phyloP scores from a whole-genome alignment of 2,113 vertebrate genomes.

The Phyllostomus discolor region DNA sequence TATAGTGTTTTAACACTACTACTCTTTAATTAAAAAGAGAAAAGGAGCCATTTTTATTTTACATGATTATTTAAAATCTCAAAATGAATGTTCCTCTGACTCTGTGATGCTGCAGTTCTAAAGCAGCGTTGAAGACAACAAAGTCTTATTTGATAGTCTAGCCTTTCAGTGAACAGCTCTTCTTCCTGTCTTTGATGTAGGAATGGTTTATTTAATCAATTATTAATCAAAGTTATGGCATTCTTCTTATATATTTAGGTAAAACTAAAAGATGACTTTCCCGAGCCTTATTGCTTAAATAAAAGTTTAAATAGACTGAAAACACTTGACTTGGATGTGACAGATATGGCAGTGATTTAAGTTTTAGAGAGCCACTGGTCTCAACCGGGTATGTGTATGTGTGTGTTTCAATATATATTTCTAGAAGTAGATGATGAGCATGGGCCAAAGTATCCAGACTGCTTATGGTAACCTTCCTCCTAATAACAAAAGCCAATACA shows the following conservation, averaged over 20 bases:
- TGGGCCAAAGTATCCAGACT: not conserved
- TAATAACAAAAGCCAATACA: constrained; percentile 43
- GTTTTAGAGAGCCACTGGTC: constrained; percentile 45
- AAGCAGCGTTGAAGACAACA: constrained; percentile 94
- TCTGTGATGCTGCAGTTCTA: constrained; percentile 82
- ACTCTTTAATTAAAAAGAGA: constrained; percentile 82
- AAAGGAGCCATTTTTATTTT: constrained; percentile 61
- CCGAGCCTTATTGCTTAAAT: constrained; percentile 85
- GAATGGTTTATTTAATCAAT: constrained; percentile 96
- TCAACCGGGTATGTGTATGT: not conserved
- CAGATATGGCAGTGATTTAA: constrained; percentile 63
- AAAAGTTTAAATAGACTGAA: constrained; percentile 82
- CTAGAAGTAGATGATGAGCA: not conserved
- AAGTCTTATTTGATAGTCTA: constrained; percentile 95
- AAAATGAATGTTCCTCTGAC: constrained; percentile 77
- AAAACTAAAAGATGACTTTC: constrained; percentile 91
- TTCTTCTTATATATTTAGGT: constrained; percentile 92
- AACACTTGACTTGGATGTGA: constrained; percentile 73
- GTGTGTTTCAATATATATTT: constrained; percentile 11
- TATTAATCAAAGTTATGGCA: constrained; percentile 99
- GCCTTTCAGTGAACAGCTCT: constrained; percentile 88
- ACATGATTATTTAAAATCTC: constrained; percentile 75
- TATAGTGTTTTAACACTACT: constrained; percentile 83
- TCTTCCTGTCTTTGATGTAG: constrained; percentile 99
- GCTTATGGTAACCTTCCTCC: constrained; percentile 36